Evolutionary conservation across 2,888 invertebrate genomes (phyloP), one percentile per base, ranked within the genome.

Genomic region (Gortyna flavago): DNA sequence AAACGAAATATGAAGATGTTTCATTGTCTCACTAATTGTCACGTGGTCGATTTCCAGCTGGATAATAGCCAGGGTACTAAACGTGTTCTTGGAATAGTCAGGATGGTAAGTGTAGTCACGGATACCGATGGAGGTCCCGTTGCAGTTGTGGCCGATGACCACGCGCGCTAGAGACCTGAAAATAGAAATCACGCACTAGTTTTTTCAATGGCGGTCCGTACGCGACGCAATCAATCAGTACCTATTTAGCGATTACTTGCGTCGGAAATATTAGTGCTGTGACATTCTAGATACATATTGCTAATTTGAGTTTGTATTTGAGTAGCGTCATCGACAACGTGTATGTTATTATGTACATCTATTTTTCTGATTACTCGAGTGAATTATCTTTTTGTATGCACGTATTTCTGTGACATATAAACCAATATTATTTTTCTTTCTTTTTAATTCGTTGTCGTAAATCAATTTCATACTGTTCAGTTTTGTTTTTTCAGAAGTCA

Each of bases 21-120:
- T 67, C 13, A 13, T 44, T 29, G 21, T 44, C 73, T 72, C 25
- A 73, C 72, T 29, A 41, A 57, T 4, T 11, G 3, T 44, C 16
- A 0, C 41, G n/a, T 74, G n/a, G 32, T 74, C 73, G 32, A 48
- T 44, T 73, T 74, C 74, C 21, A 74, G n/a, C 35, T 75, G 75
- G 18, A 75, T 75, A 2, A 75, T 48, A 61, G 59, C 57, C 29
- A 75, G 44, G 1, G 75, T 29, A 75, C 75, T 75, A 29, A 61
- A 61, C 21, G 48, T 75, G 25, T 38, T 29, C 11, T 75, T 75
- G 29, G 59, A 38, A 32, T 61, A 75, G 48, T 74, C 75, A 38
- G 75, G 59, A 61, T 75, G 75, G 13, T 61, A 48, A 29, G 29
- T 38, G 11, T 75, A 48, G 48, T 61, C 75, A 18, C 59, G 35